phyloP scores from a whole-genome alignment of 2,797 vertebrate species.

The Diglossa cyanea region DNA sequence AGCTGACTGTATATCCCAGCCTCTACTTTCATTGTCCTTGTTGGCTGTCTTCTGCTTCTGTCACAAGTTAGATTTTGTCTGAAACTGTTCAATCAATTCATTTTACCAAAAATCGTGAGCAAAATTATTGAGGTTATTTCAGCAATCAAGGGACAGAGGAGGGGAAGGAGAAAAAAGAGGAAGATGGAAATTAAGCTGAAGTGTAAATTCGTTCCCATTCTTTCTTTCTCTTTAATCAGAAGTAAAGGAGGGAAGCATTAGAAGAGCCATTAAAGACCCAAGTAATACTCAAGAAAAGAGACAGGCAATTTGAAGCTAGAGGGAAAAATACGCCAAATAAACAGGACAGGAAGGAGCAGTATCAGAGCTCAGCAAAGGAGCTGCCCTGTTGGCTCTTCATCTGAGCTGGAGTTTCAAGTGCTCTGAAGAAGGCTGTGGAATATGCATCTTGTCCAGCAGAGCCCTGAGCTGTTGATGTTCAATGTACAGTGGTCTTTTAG shows the following conservation, averaged over 20 bases:
- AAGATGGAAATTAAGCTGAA: conserved; percentile 66
- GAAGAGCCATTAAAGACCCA: conserved; percentile 55
- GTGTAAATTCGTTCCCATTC: conserved; percentile 48
- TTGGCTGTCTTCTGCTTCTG: neutral
- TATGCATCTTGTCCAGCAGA: neutral
- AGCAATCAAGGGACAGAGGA: conserved; percentile 37
- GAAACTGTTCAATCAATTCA: conserved; percentile 38
- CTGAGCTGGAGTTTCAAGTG: neutral
- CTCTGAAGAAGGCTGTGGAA: neutral
- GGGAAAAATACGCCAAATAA: conserved; percentile 16
- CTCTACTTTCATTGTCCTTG: neutral
- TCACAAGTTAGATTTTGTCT: neutral
- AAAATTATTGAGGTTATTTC: conserved; percentile 64
- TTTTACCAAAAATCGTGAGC: conserved; percentile 55
- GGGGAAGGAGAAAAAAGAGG: neutral
- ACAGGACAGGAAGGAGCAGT: neutral
- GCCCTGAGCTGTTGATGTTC: neutral
- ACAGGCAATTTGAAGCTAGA: conserved; percentile 5
- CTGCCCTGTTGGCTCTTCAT: neutral
- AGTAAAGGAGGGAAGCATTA: conserved; percentile 60
- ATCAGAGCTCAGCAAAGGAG: neutral
- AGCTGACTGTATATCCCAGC: neutral
- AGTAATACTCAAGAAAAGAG: conserved; percentile 54
- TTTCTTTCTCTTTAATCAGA: conserved; percentile 70
- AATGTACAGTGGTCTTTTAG: neutral